phyloP scores from a whole-genome alignment of 1,140 invertebrate species.

The Orius insidiosus region DNA sequence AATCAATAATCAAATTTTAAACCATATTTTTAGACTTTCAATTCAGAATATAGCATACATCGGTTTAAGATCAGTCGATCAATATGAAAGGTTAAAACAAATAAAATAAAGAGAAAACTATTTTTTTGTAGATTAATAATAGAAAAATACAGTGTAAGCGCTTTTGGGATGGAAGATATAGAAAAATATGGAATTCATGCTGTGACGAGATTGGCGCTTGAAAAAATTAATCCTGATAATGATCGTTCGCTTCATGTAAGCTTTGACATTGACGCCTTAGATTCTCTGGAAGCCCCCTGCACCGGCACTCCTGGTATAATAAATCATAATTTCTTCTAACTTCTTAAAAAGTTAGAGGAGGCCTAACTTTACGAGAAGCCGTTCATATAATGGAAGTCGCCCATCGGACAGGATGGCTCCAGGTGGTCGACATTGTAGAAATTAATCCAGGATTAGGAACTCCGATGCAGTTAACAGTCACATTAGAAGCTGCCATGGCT shows the following conservation, averaged over 20 bases:
- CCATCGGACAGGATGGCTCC: conserved; percentile 46
- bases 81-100: conserved; percentile 54
- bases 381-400: conserved; percentile 65
- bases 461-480: conserved; percentile 38
- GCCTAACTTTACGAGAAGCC: conserved; percentile 70
- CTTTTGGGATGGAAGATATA: conserved; percentile 73
- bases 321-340: background rate
- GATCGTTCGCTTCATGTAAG: conserved; percentile 69
- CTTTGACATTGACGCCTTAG: conserved; percentile 83
- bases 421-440: conserved; percentile 72
- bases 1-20: background rate
- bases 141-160: conserved; percentile 56
- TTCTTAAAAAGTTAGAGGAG: conserved; percentile 69
- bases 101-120: background rate
- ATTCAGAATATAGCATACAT: conserved; percentile 75
- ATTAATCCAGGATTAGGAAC: conserved; percentile 67
- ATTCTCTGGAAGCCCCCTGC: conserved; percentile 65
- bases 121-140: conserved; percentile 37
- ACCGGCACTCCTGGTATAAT: conserved; percentile 63
- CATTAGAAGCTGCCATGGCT: conserved; percentile 47
- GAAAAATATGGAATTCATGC: conserved; percentile 57
- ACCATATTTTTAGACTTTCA: conserved; percentile 45
- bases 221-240: conserved; percentile 44
- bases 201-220: conserved; percentile 50
- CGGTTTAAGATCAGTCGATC: conserved; percentile 72